Conservation (phyloP, 2,113 vertebrate species). For the Dicrurus megarhynchus region DNA sequence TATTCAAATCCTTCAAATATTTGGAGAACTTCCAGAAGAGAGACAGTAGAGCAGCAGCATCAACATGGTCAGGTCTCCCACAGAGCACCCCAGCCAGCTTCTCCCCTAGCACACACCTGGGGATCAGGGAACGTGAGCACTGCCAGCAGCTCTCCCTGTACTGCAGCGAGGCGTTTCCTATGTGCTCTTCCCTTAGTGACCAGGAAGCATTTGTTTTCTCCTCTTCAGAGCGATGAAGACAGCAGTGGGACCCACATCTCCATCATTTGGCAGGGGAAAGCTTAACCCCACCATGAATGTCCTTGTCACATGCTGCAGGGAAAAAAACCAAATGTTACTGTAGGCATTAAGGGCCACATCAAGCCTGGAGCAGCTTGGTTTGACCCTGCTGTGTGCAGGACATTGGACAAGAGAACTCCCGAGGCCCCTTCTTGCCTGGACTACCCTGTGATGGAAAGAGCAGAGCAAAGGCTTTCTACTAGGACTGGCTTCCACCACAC, state of each 20-base stretch:
- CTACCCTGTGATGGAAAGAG: not conserved
- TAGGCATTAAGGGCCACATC: not conserved
- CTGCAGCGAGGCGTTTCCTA: fast-evolving
- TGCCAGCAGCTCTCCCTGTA: fast-evolving
- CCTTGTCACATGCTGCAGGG: not conserved
- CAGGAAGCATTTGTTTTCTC: not conserved
- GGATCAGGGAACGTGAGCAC: fast-evolving
- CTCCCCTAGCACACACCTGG: fast-evolving
- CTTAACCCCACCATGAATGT: not conserved
- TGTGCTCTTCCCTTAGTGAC: not conserved
- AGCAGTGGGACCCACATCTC: not conserved
- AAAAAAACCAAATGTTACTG: not conserved
- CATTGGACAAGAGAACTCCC: not conserved
- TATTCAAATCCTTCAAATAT: not conserved
- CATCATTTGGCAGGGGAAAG: not conserved
- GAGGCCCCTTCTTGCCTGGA: not conserved
- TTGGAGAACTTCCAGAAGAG: not conserved
- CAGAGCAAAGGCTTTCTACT: not conserved
- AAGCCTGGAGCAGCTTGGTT: not conserved
- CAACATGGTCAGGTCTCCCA: not conserved
- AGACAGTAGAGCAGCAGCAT: not conserved
- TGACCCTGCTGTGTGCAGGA: not conserved
- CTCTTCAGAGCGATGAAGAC: not conserved
- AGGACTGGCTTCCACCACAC: not conserved
- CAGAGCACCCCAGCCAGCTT: not conserved